Conservation (phyloP, 2,113 vertebrate species). For the Hippopotamus amphibius region DNA sequence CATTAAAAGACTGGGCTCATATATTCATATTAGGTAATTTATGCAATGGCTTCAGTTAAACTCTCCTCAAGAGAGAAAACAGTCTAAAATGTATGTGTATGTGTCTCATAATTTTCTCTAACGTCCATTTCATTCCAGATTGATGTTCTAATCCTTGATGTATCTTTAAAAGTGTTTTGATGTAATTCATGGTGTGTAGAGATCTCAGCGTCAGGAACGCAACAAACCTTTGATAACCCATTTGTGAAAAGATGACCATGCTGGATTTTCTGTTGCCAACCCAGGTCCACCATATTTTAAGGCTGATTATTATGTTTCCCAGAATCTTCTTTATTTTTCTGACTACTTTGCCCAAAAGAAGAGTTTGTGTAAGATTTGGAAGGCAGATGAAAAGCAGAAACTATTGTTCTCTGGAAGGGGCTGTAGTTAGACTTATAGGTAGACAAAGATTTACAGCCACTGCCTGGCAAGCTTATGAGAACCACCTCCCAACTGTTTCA, state of each 20-base stretch:
- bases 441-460: neutral
- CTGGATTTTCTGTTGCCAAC: neutral
- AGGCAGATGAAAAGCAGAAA: neutral
- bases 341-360: neutral
- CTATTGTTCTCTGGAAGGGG: neutral
- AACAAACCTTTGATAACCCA: neutral
- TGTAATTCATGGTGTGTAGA: neutral
- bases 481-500: neutral
- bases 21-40: neutral
- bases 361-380: neutral
- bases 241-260: neutral
- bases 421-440: neutral
- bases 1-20: neutral
- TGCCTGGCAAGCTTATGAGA: neutral
- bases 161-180: neutral
- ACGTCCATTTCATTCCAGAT: neutral
- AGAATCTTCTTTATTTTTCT: neutral
- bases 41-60: neutral
- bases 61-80: neutral
- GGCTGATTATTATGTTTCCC: neutral
- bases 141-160: neutral
- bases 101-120: neutral
- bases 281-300: neutral
- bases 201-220: neutral
- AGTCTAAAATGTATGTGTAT: neutral